These are phyloP conservation scores for Phyllopteryx taeniolatus DNA, from an alignment of 2,113 vertebrate species.

Conservation along the genomic window DNA sequence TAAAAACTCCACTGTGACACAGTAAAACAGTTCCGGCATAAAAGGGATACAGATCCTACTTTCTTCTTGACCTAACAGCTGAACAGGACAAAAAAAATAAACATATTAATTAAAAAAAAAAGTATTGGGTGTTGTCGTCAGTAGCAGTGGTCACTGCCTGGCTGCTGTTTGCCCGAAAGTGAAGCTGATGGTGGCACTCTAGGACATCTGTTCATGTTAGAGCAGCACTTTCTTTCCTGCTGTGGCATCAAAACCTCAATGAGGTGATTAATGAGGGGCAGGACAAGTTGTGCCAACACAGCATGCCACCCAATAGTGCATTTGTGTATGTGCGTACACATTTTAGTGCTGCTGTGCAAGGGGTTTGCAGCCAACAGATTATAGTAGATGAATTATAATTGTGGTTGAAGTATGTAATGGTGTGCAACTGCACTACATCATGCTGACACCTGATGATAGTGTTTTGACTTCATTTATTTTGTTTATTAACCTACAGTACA, in stretches of 20 bases:
- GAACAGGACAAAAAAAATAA: no score
- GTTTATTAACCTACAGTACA: not conserved
- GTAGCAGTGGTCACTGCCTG: not conserved
- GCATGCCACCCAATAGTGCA: slow-evolving; percentile 46
- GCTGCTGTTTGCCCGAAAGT: slow-evolving; percentile 17
- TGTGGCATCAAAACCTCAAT: slow-evolving; percentile 65
- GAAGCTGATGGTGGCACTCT: slow-evolving; percentile 63
- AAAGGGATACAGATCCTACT: no score
- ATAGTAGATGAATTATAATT: not conserved
- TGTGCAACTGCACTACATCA: not conserved
- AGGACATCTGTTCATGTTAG: slow-evolving; percentile 57
- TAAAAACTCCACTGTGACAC: no score
- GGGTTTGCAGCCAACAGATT: slow-evolving; percentile 1
- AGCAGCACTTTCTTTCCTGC: slow-evolving; percentile 62
- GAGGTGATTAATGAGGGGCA: slow-evolving; percentile 63
- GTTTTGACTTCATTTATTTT: not conserved
- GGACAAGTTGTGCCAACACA: slow-evolving; percentile 55
- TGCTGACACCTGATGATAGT: not conserved
- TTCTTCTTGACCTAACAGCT: no score
- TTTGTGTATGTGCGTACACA: slow-evolving; percentile 15
- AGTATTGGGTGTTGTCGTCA: not conserved
- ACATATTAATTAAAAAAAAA: no score
- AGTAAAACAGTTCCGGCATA: no score
- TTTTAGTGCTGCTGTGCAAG: slow-evolving; percentile 14
- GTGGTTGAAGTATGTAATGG: not conserved